Base-by-base conservation (phyloP, 2,888 invertebrate genomes). In the Stenolophus ochropezus region DNA sequence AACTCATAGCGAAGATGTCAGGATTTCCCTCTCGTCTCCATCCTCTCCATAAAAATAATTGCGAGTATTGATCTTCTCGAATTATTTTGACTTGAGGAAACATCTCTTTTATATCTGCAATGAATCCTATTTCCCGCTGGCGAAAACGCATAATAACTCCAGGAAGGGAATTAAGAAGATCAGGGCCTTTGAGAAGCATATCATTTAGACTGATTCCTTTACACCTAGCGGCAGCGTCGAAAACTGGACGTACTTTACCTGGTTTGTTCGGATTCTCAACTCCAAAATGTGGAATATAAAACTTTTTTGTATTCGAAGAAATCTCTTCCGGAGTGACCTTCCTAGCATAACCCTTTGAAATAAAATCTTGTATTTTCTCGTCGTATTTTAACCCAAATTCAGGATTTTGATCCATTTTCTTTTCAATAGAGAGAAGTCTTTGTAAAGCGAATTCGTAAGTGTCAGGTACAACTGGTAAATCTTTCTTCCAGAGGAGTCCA, bases 111-210 rank as follows among this genome's bases (percentile, higher is more conserved):
- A n/a, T n/a, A n/a, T n/a, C n/a, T n/a, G n/a, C n/a, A 81, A 0
- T 80, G 75, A 89, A 84, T 2, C 86, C 88, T 2, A 87, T 82
- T 33, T 77, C 83, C n/a, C 85, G 83, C 82, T 86, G 85, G 49
- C 88, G 81, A 80, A 89, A 89, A 0, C 87, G 85, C 81, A 87
- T 84, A 53, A 89, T 65, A 0, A 89, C 86, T 1, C 87, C 87
- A 0, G 86, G 80, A 47, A 89, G 80, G 2, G 87, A 84, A 8
- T 84, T 83, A 2, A 87, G 82, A 1, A 87, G 71, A 51, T 87
- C 87, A 0, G 88, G 87, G 0, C 87, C 88, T 18, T 84, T 84
- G 2, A 87, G 33, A 2, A 89, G n/a, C 80, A 84, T 1, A 5
- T 85, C 85, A 78, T 88, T 88, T 4, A 87, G 78, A 0, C 84